A percentile compares a stretch with the other conserved stretches of the same genome.
Conservation (phyloP, 2,797 vertebrate genomes). For the Catamblyrhynchus diadema region DNA sequence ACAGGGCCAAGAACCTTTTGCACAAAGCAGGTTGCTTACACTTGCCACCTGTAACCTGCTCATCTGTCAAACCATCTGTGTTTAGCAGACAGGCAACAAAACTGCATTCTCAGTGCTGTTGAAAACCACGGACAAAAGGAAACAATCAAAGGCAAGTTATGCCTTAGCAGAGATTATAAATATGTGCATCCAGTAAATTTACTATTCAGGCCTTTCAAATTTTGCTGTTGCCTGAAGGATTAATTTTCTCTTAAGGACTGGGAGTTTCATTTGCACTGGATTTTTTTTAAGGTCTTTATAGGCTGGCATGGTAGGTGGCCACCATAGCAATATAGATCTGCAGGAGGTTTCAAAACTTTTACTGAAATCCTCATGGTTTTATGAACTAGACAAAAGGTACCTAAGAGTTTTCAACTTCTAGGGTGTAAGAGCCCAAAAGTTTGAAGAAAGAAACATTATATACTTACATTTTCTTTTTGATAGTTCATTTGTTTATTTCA, state of each 20-base stretch:
- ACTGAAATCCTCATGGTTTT: background rate
- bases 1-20: background rate
- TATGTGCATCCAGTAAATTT: background rate
- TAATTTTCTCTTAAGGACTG: background rate
- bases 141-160: background rate
- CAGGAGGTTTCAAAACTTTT: background rate
- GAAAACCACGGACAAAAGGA: background rate
- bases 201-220: background rate
- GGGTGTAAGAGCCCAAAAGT: background rate
- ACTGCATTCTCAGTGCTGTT: background rate
- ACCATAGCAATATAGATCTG: background rate
- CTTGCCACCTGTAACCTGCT: background rate
- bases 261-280: background rate
- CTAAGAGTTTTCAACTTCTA: background rate
- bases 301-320: background rate
- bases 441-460: background rate
- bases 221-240: background rate
- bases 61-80: background rate
- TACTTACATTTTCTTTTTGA: background rate
- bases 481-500: background rate
- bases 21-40: background rate
- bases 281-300: slow-evolving; percentile 11
- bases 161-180: background rate
- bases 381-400: background rate
- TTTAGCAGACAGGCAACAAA: background rate